Base-by-base conservation (phyloP, 2,888 invertebrate species). In the Theretra japonica region DNA sequence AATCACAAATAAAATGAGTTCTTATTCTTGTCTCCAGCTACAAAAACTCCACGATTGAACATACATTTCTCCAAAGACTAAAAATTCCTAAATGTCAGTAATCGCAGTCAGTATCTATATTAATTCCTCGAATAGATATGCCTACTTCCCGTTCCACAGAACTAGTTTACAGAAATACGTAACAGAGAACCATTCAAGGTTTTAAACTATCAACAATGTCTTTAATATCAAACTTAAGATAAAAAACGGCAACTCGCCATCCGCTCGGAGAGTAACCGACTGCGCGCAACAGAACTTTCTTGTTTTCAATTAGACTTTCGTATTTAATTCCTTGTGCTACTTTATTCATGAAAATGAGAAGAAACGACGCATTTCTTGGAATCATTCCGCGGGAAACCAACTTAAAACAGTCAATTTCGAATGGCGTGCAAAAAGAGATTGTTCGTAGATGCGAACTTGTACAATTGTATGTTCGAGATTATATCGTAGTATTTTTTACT, bases 321-420 rank as follows among this genome's bases (percentile, higher is more conserved):
- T 65, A 65, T 65, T 65, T 65, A 65, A 65, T 65, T 65, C 65
- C 65, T 65, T 23, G 65, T 23, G 65, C 65, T 65, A 41, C 65
- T 65, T 65, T 65, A 65, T 65, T 65, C 65, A 65, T 65, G 65
- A 48, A 65, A 65, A 65, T 48, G 65, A 25, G 65, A 23, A 48
- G 59, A 28, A n/a, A 62, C 33, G 62, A 33, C 33, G 33, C 33
- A 62, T 41, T 62, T 41, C 33, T 33, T 62, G 62, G 11, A 41
- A 21, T 33, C 65, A 65, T 23, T 65, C 17, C 65, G 41, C 65
- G 62, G 62, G 41, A 33, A 62, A 48, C 65, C 23, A 65, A 48
- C 65, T 65, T 48, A 23, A 60, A 41, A 62, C 33, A 65, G 41
- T 65, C 41, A 48, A 65, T 65, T 65, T 65, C 41, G 17, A 65